Base-by-base conservation (phyloP, 2,113 vertebrate genomes). In the Picathartes gymnocephalus region DNA sequence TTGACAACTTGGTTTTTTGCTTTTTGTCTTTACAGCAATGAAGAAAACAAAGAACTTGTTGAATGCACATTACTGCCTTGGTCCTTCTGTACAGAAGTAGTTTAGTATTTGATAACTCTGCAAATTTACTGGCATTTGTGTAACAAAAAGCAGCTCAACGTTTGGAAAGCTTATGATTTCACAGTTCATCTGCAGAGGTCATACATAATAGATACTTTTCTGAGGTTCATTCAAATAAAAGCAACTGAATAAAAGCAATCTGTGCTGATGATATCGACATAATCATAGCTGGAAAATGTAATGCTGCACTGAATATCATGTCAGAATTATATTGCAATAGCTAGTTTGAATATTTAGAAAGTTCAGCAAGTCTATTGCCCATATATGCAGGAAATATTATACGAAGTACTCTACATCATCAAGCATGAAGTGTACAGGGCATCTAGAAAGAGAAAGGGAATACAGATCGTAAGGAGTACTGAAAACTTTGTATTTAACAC, bases 181-280 rank as follows among this genome's bases (percentile, higher is more conserved):
- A 89, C 30, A 91, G 62, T n/a, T 48, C 61, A 60, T 91, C 70
- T 89, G 65, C 69, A 94, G 31, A 81, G n/a, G 66, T 92, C 69
- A 87, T 81, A 45, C 53, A 92, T 85, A 93, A 94, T 60, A 71
- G 31, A 71, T 70, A 45, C 47, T 68, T 83, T 79, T 69, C 69
- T 76, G 53, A 93, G 57, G 82, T 76, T 74, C 37, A 65, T 50
- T n/a, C 61, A 79, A 65, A 91, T 72, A 91, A 93, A 95, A 96
- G 42, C 20, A 90, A 70, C 35, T 30, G 73, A 95, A 93, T 73
- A 92, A 84, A 92, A 69, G 61, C 40, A 92, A 77, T 94, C 66
- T 79, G 57, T 70, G 70, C 76, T 77, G 91, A 85, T 91, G 45
- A 72, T 61, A 76, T 11, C 10, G 10, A 95, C 0, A 1, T 57